Evolutionary conservation across 92 coral and sea anemone genomes (phyloP).

Genomic region (Montipora capitata): DNA sequence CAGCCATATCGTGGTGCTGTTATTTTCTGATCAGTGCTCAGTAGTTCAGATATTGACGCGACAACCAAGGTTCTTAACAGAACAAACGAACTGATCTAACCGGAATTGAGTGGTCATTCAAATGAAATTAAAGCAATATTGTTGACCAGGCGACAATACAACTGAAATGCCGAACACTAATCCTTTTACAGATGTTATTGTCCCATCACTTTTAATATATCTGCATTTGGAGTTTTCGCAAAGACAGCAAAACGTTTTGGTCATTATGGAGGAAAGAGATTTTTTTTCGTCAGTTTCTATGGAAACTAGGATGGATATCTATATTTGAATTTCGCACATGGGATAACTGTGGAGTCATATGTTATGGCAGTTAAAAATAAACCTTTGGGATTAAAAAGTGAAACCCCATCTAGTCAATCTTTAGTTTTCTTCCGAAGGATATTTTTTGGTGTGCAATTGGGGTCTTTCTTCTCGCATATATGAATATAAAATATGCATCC

Average conservation of each 20-base stretch:
- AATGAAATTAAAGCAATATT: conserved; percentile 23
- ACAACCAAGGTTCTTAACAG: background rate
- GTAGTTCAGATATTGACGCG: background rate
- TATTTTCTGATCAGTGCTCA: background rate
- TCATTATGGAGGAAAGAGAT: background rate
- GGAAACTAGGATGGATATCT: background rate
- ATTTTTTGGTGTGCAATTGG: too few species aligned
- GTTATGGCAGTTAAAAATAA: too few species aligned
- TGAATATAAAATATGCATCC: too few species aligned
- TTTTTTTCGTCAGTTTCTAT: conserved; percentile 17
- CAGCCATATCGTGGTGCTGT: conserved; percentile 4
- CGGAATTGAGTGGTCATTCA: conserved; percentile 10
- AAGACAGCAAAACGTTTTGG: conserved; percentile 1
- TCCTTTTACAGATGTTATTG: conserved; percentile 22
- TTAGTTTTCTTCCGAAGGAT: too few species aligned
- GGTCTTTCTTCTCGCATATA: too few species aligned
- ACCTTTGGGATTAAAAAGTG: too few species aligned
- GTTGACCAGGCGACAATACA: conserved; percentile 20
- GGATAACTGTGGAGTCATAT: too few species aligned
- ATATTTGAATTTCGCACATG: too few species aligned
- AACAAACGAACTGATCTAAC: conserved; percentile 10
- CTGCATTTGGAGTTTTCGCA: conserved; percentile 14
- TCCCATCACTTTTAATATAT: conserved; percentile 14
- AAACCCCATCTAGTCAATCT: too few species aligned
- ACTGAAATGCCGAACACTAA: conserved; percentile 28